These are phyloP conservation scores for Xestia rhomboidea DNA, from an alignment of 2,888 invertebrate species.

Conservation along the genomic window DNA sequence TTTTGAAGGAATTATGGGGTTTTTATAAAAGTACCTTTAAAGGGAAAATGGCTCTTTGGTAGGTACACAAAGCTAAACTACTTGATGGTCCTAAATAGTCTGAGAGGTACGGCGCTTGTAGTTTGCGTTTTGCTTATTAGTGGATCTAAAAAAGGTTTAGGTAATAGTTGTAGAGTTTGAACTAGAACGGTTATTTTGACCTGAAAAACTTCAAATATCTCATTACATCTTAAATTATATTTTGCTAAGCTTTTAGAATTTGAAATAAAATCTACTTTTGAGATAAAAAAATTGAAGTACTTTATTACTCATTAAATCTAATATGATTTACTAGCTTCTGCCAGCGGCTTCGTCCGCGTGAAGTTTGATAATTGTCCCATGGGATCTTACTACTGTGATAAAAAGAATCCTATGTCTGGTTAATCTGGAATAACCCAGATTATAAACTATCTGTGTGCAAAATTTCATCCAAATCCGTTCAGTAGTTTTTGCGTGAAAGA, in stretches of 20 bases:
- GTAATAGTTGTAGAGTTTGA: neutral
- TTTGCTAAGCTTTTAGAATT: neutral
- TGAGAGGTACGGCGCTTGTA: constrained; percentile 1
- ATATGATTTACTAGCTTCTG: too few relatives aligned
- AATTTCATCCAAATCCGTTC: too few relatives aligned
- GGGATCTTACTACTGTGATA: too few relatives aligned
- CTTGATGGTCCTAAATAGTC: constrained; percentile 40
- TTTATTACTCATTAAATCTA: neutral
- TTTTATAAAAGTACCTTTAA: constrained; percentile 52
- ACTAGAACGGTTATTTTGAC: neutral
- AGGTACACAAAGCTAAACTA: constrained; percentile 42
- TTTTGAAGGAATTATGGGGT: constrained; percentile 65
- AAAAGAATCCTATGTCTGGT: too few relatives aligned
- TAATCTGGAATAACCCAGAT: too few relatives aligned
- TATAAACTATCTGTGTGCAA: too few relatives aligned
- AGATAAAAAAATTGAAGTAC: neutral
- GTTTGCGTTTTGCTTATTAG: constrained; percentile 26
- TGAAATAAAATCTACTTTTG: neutral
- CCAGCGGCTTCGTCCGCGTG: too few relatives aligned
- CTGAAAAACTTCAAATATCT: constrained; percentile 15
- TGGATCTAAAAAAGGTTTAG: neutral
- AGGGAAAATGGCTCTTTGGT: constrained; percentile 48
- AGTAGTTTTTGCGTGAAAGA: too few relatives aligned
- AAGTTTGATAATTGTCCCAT: too few relatives aligned
- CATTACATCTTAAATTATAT: neutral